A percentile compares a stretch with the other conserved stretches of the same genome.
Conservation (phyloP, 2,113 vertebrate genomes). For the Pachyramphus minor region DNA sequence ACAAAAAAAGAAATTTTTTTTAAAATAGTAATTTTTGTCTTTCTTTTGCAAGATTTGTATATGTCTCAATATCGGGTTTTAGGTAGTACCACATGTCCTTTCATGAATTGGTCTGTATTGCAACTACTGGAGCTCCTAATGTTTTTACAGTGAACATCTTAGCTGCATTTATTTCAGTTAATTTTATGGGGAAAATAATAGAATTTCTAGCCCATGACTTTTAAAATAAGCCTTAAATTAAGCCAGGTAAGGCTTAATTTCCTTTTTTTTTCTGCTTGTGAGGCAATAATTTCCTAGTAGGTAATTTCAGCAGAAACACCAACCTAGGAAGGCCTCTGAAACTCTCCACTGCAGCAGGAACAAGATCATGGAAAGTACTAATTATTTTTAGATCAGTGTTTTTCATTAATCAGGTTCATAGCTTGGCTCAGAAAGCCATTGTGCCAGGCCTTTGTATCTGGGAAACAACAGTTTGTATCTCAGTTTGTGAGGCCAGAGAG, state of each 20-base stretch:
- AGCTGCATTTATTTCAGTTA: not conserved
- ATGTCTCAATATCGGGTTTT: not conserved
- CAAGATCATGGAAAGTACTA: not conserved
- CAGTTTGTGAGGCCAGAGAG: not conserved
- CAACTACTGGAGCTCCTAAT: not conserved
- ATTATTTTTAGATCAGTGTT: not conserved
- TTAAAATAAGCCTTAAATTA: not conserved
- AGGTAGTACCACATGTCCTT: not conserved
- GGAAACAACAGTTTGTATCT: not conserved
- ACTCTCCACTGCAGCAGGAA: not conserved
- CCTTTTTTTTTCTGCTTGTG: not conserved
- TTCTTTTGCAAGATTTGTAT: not conserved
- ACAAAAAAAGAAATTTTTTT: not conserved
- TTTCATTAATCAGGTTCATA: not conserved
- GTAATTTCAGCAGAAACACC: not conserved
- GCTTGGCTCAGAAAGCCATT: not conserved
- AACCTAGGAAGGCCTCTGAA: not conserved
- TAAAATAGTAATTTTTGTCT: not conserved
- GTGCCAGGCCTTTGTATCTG: rapidly evolving
- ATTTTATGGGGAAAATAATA: not conserved
- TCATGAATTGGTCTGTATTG: not conserved
- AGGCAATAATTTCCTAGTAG: not conserved
- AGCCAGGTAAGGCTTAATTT: not conserved
- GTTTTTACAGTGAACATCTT: not conserved
- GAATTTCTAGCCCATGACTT: not conserved